Percentiles rank a stretch among this genome's conserved stretches.
phyloP scores from a whole-genome alignment of 2,888 invertebrate genomes.

The Cataglyphis livida region DNA sequence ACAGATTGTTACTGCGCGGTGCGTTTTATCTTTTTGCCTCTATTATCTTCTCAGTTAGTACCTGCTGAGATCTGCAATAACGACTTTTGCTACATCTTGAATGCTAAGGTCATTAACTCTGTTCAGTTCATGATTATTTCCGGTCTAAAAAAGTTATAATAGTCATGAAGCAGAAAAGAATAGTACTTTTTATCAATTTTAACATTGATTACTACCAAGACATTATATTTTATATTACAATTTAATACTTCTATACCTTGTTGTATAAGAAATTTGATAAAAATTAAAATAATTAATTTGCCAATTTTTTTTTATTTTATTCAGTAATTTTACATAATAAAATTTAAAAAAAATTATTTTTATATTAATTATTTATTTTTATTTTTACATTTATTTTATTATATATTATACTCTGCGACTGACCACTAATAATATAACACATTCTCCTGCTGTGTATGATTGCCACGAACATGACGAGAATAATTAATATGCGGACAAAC shows the following conservation, averaged over 20 bases:
- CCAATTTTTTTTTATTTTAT: not conserved
- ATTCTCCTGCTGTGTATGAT: not conserved
- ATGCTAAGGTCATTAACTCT: constrained; percentile 4
- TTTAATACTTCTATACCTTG: too few relatives aligned
- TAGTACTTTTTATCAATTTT: constrained; percentile 1
- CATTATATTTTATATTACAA: not conserved
- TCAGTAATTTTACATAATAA: not conserved
- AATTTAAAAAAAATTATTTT: not conserved
- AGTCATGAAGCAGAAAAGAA: not conserved
- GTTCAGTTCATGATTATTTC: constrained; percentile 17
- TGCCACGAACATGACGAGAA: not conserved
- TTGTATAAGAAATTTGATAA: not conserved
- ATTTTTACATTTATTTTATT: not conserved
- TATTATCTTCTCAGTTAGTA: constrained; percentile 14
- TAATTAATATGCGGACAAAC: constrained; percentile 12
- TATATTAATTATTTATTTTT: not conserved
- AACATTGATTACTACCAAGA: not conserved
- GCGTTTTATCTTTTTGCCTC: not conserved
- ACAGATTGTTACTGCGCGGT: not conserved
- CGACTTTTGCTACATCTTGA: not conserved
- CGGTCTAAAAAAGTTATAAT: not conserved
- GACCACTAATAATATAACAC: not conserved
- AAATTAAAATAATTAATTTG: not conserved
- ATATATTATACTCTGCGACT: not conserved
- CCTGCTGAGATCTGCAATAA: not conserved